phyloP scores from a whole-genome alignment of 2,113 vertebrate species.

The Tragelaphus scriptus region DNA sequence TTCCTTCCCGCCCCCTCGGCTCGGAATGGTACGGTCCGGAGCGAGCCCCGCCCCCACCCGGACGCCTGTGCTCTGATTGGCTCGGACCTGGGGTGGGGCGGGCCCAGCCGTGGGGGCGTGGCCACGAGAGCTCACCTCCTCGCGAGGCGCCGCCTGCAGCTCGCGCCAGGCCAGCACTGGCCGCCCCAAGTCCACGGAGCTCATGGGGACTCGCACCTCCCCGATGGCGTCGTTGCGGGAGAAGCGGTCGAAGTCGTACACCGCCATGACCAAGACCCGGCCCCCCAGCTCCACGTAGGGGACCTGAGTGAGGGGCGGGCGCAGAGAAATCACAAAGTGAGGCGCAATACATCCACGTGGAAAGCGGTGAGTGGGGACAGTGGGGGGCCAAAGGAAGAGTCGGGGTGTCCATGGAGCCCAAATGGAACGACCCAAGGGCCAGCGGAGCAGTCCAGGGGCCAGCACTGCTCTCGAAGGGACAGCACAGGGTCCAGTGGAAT shows the following conservation, averaged over 20 bases:
- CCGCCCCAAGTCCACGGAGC: slow-evolving; percentile 86
- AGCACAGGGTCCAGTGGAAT: background rate
- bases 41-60: background rate
- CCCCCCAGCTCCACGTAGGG: slow-evolving; percentile 90
- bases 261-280: slow-evolving; percentile 88
- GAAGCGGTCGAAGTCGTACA: slow-evolving; percentile 94
- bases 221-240: slow-evolving; percentile 93
- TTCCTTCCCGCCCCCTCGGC: background rate
- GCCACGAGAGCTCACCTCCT: slow-evolving; percentile 80
- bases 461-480: background rate
- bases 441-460: background rate
- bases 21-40: background rate
- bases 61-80: background rate
- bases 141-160: slow-evolving; percentile 86
- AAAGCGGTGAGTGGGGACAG: background rate
- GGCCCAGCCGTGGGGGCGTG: fast-evolving
- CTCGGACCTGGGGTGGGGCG: background rate
- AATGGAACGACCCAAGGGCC: background rate
- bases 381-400: background rate
- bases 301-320: slow-evolving; percentile 75
- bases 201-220: slow-evolving; percentile 90
- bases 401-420: background rate
- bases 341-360: background rate
- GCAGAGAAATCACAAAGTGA: background rate
- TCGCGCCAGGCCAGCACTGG: slow-evolving; percentile 90